Evolutionary conservation across 1,140 invertebrate genomes (phyloP).

Genomic region (Neotoxoptera formosana): DNA sequence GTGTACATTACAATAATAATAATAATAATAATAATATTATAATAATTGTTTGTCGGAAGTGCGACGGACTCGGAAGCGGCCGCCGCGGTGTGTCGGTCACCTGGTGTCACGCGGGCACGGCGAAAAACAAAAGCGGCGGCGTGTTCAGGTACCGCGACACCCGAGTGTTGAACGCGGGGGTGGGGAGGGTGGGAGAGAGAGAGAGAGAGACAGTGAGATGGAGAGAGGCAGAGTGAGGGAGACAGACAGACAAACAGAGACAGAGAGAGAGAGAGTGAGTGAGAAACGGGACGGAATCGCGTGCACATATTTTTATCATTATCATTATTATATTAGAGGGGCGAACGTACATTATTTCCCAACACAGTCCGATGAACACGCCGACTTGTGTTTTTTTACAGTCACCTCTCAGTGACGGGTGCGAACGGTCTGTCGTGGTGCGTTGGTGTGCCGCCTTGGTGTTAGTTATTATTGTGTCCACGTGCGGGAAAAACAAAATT

Average conservation of each 20-base stretch:
- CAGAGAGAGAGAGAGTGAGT: neutral
- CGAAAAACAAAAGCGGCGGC: conserved; percentile 45
- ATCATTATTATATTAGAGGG: conserved; percentile 1
- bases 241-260: neutral
- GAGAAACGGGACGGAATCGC: neutral
- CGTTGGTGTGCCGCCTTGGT: neutral
- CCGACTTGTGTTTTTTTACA: neutral
- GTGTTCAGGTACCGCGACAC: conserved; percentile 36
- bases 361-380: conserved; percentile 31
- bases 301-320: neutral
- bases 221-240: neutral
- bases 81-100: neutral
- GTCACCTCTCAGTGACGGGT: conserved; percentile 37
- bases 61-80: neutral
- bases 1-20: neutral
- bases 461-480: neutral
- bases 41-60: conserved; percentile 9
- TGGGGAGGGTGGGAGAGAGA: neutral
- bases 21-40: neutral
- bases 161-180: neutral
- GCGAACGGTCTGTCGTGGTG: neutral
- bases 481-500: neutral
- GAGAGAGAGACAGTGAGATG: neutral
- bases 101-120: conserved; percentile 25
- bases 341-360: neutral